A percentile compares a stretch with the other conserved stretches of the same genome.
These are phyloP conservation scores for Pseudochirops cupreus DNA, from an alignment of 2,797 vertebrate species.

Conservation along the genomic window DNA sequence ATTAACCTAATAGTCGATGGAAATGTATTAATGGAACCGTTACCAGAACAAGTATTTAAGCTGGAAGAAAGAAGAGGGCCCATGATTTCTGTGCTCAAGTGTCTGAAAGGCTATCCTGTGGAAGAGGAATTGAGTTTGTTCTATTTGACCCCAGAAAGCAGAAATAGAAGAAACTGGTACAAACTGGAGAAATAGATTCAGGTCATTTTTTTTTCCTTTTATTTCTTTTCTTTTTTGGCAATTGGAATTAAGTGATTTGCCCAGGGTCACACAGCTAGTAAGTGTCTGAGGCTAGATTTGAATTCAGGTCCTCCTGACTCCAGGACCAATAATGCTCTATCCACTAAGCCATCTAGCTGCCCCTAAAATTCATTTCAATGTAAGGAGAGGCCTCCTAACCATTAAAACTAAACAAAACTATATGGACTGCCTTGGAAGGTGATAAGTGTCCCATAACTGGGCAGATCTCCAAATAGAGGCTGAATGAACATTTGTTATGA, in stretches of 20 bases:
- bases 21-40: neutral
- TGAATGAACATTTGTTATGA: neutral
- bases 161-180: neutral
- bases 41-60: neutral
- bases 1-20: neutral
- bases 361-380: neutral
- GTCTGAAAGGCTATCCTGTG: neutral
- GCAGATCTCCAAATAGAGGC: neutral
- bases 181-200: neutral
- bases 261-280: neutral
- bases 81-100: neutral
- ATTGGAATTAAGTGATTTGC: neutral
- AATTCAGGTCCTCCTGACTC: neutral
- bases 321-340: neutral
- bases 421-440: neutral
- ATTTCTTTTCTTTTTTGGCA: neutral
- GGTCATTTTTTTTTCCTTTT: neutral
- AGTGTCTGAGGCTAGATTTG: neutral
- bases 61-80: neutral
- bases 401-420: neutral
- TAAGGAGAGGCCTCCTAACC: neutral
- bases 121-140: neutral
- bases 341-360: neutral
- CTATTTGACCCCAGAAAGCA: neutral
- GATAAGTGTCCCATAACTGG: neutral